phyloP scores from a whole-genome alignment of 2,113 vertebrate genomes.

The Brachyistius frenatus region DNA sequence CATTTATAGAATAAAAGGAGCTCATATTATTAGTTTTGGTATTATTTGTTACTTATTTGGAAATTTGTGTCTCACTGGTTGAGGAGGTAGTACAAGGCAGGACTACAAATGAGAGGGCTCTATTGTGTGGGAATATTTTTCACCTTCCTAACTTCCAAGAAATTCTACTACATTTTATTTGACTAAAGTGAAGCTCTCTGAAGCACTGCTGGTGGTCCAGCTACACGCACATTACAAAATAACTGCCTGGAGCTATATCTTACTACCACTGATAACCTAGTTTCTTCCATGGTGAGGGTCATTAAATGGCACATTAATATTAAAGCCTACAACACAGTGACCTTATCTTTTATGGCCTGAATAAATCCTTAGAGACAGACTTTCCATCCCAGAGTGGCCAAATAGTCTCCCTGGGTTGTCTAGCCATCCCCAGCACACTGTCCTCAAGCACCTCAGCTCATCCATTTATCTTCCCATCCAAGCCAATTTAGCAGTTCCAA shows the following conservation, averaged over 20 bases:
- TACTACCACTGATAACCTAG: conserved; percentile 66
- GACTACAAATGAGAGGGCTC: conserved; percentile 1
- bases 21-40: background rate
- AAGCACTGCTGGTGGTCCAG: conserved; percentile 27
- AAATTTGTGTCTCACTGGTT: background rate
- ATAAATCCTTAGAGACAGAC: conserved; percentile 76
- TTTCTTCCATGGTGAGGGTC: conserved; percentile 64
- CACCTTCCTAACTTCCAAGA: conserved; percentile 19
- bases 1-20: background rate
- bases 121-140: conserved; percentile 1
- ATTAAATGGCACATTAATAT: conserved; percentile 81
- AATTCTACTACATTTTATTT: conserved; percentile 21
- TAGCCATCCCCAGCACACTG: conserved; percentile 40
- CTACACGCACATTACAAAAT: conserved; percentile 48
- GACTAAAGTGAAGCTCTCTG: background rate
- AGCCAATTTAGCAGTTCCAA: conserved; percentile 34
- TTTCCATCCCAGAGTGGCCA: conserved; percentile 63
- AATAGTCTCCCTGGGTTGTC: conserved; percentile 49
- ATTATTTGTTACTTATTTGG: background rate
- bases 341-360: conserved; percentile 81
- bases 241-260: conserved; percentile 60
- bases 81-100: background rate
- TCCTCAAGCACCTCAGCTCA: conserved; percentile 39
- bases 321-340: conserved; percentile 81
- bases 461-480: conserved; percentile 61